Evolutionary conservation across 2,797 vertebrate species (phyloP).

Genomic region (Neosalanx taihuensis): DNA sequence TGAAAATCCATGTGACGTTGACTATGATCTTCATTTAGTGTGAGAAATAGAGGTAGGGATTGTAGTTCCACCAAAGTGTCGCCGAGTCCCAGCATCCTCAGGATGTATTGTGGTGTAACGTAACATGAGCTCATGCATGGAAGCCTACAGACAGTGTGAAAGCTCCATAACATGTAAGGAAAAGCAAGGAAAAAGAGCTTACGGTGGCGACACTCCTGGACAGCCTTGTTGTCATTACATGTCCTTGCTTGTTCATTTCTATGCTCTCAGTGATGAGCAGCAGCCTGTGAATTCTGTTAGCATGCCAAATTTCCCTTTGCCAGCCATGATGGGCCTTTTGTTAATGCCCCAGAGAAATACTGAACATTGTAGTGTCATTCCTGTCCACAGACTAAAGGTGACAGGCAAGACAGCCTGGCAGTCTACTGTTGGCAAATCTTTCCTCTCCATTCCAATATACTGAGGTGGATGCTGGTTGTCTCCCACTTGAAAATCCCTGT

Average conservation of each 20-base stretch:
- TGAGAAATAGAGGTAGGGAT: not conserved
- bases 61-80: not conserved
- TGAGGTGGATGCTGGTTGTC: not conserved
- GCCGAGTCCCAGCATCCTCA: not conserved
- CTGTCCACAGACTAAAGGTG: conserved; percentile 28
- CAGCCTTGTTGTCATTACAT: conserved; percentile 30
- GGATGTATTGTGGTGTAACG: not conserved
- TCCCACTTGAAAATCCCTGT: not conserved
- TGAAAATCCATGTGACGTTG: not conserved
- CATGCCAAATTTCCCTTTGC: conserved; percentile 37
- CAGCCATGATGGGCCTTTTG: conserved; percentile 33
- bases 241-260: conserved; percentile 22
- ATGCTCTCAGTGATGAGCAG: conserved; percentile 19
- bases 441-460: not conserved
- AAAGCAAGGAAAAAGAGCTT: too few species aligned
- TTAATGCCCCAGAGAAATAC: conserved; percentile 37
- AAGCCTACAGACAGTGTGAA: not conserved
- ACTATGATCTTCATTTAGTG: not conserved
- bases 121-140: not conserved
- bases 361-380: conserved; percentile 18
- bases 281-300: conserved; percentile 49
- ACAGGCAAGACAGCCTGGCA: conserved; percentile 12
- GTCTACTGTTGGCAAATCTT: not conserved
- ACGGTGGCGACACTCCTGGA: not conserved
- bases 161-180: not conserved